Conservation (phyloP, 2,797 vertebrate species). For the Xyrichtys novacula region DNA sequence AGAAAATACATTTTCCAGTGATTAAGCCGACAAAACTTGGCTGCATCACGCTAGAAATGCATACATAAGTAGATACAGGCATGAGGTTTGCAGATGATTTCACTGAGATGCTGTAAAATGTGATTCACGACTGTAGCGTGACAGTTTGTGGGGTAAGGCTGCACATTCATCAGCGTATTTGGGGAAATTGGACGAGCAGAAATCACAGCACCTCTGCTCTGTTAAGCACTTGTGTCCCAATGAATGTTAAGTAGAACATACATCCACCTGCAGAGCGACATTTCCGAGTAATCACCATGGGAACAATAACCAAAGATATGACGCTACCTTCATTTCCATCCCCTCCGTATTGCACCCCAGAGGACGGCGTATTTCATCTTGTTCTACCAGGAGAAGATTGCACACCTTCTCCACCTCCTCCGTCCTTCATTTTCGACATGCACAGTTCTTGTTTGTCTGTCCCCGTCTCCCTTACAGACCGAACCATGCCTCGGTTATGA, state of each 20-base stretch:
- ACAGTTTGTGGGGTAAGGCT: constrained; percentile 9
- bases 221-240: no score
- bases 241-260: constrained; percentile 4
- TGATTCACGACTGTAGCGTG: constrained; percentile 3
- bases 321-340: constrained; percentile 53
- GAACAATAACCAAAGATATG: constrained; percentile 30
- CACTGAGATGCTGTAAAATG: constrained; percentile 21
- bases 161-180: constrained; percentile 1
- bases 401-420: constrained; percentile 1
- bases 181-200: constrained; percentile 1
- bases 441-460: not conserved
- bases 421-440: not conserved
- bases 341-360: not conserved
- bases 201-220: not conserved
- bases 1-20: not conserved
- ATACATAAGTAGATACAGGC: not conserved
- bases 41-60: not conserved
- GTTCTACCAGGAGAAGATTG: constrained; percentile 42
- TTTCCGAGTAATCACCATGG: constrained; percentile 17
- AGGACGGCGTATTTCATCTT: constrained; percentile 53
- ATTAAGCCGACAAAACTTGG: constrained; percentile 39
- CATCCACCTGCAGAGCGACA: constrained; percentile 6
- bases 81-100: constrained; percentile 29
- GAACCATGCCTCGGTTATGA: no score
- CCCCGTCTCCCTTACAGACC: not conserved